Conservation (phyloP, 2,888 invertebrate genomes). For the Dynastes hyllus region DNA sequence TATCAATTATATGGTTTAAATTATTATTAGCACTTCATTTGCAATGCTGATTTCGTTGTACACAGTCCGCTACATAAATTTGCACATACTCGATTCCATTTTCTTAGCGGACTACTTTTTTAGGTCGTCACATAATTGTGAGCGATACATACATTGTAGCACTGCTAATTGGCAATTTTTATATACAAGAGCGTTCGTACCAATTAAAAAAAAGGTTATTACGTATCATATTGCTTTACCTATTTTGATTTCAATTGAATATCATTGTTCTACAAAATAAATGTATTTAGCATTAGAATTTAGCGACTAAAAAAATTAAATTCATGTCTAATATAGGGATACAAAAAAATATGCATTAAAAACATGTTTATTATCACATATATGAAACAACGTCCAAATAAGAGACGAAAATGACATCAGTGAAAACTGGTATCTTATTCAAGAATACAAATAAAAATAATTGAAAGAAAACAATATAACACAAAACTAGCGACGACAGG, state of each 20-base stretch:
- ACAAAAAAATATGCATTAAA: conserved; percentile 64
- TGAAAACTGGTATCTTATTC: conserved; percentile 63
- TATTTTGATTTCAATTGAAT: conserved; percentile 1
- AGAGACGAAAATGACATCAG: conserved; percentile 54
- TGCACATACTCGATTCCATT: conserved; percentile 15
- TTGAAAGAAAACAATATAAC: conserved; percentile 32
- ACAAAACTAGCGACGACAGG: conserved; percentile 24
- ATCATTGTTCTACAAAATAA: conserved; percentile 18
- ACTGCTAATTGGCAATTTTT: conserved; percentile 18
- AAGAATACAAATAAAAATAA: conserved; percentile 23
- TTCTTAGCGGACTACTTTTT: conserved; percentile 10
- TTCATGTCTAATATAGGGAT: conserved; percentile 14
- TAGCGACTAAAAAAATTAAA: not conserved
- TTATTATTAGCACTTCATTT: conserved; percentile 12
- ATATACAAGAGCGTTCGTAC: not conserved
- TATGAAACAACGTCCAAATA: conserved; percentile 63
- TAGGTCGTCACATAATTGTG: conserved; percentile 20
- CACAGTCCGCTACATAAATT: conserved; percentile 17
- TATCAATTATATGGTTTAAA: not conserved
- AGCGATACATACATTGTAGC: not conserved
- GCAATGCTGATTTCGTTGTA: not conserved
- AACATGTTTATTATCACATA: conserved; percentile 71
- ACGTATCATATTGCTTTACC: not conserved
- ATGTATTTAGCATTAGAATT: conserved; percentile 7
- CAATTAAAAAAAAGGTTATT: conserved; percentile 16